phyloP scores from a whole-genome alignment of 1,140 invertebrate species.

The Macrotrachela quadricornifera region DNA sequence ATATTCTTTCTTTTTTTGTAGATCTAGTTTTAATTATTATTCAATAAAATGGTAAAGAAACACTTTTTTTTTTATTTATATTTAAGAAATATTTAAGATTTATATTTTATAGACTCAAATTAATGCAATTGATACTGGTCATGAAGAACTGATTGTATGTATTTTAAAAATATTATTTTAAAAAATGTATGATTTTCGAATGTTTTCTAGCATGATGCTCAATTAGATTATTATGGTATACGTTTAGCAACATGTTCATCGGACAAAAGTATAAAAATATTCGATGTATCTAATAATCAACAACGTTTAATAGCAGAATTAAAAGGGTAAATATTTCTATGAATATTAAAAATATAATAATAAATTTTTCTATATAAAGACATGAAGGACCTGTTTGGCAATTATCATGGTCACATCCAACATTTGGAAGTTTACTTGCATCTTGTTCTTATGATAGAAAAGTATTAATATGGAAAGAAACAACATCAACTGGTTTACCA shows the following conservation, averaged over 20 bases:
- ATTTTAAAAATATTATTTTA: neutral
- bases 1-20: too few species aligned
- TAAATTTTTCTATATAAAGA: too few species aligned
- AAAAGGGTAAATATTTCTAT: constrained; percentile 44
- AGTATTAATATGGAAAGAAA: constrained; percentile 89
- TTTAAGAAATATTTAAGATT: too few species aligned
- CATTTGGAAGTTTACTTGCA: constrained; percentile 72
- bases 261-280: constrained; percentile 84
- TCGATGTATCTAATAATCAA: constrained; percentile 56
- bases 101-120: too few species aligned
- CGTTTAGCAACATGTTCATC: constrained; percentile 90
- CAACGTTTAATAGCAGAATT: too few species aligned
- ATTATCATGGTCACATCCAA: constrained; percentile 90
- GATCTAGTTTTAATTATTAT: too few species aligned
- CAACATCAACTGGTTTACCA: constrained; percentile 25
- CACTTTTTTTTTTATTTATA: too few species aligned
- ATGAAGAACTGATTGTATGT: constrained; percentile 83
- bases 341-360: constrained; percentile 1
- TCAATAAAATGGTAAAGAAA: too few species aligned
- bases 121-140: constrained; percentile 65
- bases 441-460: constrained; percentile 81
- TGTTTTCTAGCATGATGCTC: constrained; percentile 65
- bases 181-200: neutral
- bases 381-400: constrained; percentile 96
- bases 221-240: constrained; percentile 89